These are phyloP conservation scores for Amorpha juglandis DNA, from an alignment of 2,888 invertebrate species.

Conservation along the genomic window DNA sequence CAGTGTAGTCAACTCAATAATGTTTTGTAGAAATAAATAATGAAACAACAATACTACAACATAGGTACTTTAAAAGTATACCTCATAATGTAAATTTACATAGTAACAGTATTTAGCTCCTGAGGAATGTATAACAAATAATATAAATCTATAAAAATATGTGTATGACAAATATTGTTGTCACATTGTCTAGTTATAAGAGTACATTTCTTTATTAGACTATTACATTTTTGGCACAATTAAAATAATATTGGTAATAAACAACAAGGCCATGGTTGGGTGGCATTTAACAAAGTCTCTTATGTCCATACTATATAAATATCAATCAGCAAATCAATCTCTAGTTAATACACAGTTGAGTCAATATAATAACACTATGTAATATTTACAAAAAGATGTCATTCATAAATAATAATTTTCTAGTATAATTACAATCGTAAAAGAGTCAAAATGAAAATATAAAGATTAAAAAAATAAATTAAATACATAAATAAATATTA, in stretches of 20 bases:
- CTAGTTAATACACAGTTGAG: not conserved
- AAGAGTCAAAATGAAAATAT: not conserved
- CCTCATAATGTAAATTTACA: conserved; percentile 18
- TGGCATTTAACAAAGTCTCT: not conserved
- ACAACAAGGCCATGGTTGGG: not conserved
- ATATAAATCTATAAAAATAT: conserved; percentile 30
- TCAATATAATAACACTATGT: not conserved
- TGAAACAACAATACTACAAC: conserved; percentile 2
- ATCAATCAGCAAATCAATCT: not conserved
- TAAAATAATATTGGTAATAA: not conserved
- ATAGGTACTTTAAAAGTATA: not conserved
- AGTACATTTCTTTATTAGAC: conserved; percentile 8
- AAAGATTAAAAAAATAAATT: not conserved
- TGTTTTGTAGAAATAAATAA: not conserved
- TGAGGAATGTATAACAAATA: conserved; percentile 39
- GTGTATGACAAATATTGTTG: conserved; percentile 9
- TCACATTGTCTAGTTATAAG: conserved; percentile 7
- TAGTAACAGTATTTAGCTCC: conserved; percentile 30
- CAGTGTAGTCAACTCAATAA: not conserved
- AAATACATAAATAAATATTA: not conserved
- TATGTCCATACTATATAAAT: not conserved
- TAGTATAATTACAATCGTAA: not conserved
- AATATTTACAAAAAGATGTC: no score
- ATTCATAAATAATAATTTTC: not conserved
- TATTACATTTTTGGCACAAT: conserved; percentile 18